A percentile compares a stretch with the other conserved stretches of the same genome.
phyloP scores from a whole-genome alignment of 2,797 vertebrate species.

The Pitangus sulphuratus region DNA sequence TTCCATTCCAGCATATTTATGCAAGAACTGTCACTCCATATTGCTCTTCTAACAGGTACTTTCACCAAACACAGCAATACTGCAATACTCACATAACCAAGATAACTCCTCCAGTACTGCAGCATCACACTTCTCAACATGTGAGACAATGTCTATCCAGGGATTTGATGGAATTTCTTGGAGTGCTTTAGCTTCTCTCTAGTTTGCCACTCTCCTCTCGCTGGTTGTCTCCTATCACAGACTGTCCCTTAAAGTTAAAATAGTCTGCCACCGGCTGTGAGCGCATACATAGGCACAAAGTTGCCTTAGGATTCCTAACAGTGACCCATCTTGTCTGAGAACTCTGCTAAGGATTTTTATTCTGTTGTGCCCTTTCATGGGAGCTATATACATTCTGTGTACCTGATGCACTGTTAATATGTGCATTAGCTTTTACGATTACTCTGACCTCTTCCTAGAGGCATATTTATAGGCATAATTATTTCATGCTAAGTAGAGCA shows the following conservation, averaged over 20 bases:
- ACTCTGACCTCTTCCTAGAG: not conserved
- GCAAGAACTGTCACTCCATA: not conserved
- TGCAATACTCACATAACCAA: not conserved
- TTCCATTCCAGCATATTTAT: not conserved
- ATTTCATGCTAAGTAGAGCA: not conserved
- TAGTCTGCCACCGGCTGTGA: not conserved
- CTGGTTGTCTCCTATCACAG: not conserved
- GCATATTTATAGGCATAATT: not conserved
- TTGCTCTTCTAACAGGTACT: slow-evolving; percentile 4
- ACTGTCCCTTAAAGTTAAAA: slow-evolving; percentile 1
- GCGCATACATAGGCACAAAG: not conserved
- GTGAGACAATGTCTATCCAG: not conserved
- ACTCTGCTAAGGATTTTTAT: not conserved
- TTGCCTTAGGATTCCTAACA: not conserved
- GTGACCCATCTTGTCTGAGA: not conserved
- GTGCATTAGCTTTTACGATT: not conserved
- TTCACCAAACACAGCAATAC: not conserved
- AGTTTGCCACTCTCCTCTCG: slow-evolving; percentile 38
- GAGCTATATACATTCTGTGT: not conserved
- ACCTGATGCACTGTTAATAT: not conserved
- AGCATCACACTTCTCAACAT: slow-evolving; percentile 38
- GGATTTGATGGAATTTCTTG: slow-evolving; percentile 40
- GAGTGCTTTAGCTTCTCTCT: slow-evolving; percentile 12
- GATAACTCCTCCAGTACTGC: not conserved
- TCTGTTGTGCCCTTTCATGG: not conserved